Evolutionary conservation across 2,113 vertebrate species (phyloP).

Genomic region (Phalacrocorax aristotelis): DNA sequence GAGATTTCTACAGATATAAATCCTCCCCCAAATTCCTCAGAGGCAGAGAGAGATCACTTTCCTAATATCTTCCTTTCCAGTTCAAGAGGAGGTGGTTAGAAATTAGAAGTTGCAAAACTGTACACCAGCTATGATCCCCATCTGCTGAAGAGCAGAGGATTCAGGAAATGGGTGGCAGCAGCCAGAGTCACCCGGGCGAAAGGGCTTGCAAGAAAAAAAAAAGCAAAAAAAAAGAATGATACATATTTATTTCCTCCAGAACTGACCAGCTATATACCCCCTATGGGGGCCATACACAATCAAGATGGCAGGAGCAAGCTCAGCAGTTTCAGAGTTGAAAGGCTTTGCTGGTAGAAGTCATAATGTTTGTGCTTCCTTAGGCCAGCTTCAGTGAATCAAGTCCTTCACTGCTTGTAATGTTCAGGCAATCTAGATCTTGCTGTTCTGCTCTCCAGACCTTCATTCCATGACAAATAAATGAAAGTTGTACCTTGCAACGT

Average conservation of each 20-base stretch:
- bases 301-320: background rate
- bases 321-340: background rate
- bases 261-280: background rate
- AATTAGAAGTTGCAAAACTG: background rate
- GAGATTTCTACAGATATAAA: background rate
- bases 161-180: background rate
- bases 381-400: background rate
- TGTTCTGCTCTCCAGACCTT: background rate
- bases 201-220: background rate
- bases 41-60: background rate
- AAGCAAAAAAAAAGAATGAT: background rate
- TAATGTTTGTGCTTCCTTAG: background rate
- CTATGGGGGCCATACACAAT: background rate
- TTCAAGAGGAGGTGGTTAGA: background rate
- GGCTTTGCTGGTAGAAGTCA: background rate
- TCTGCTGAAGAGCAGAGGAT: background rate
- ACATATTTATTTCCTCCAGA: background rate
- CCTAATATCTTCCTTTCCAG: background rate
- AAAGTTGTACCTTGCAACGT: background rate
- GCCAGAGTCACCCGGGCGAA: background rate
- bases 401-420: background rate
- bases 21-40: background rate
- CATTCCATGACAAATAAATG: background rate
- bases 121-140: rapidly evolving
- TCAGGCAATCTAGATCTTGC: background rate